Base-by-base conservation (phyloP, 2,113 vertebrate genomes). In the Gobius niger region DNA sequence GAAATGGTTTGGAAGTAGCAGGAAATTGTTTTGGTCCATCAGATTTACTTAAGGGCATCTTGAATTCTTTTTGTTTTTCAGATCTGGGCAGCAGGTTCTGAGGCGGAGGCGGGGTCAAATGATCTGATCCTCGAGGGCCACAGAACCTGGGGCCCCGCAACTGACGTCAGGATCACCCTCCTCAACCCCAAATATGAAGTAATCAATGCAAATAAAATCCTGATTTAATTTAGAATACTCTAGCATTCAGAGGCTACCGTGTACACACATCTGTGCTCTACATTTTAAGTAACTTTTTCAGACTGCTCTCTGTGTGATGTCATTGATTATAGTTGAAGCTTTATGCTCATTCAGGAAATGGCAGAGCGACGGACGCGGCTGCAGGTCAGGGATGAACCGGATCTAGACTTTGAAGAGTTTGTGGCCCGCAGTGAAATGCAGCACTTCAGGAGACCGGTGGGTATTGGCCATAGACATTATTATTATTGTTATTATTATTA, bases 31-130 rank as follows among this genome's bases (percentile, higher is more conserved):
- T 44, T 3, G 12, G 7, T n/a, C n/a, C 11, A 1, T 11, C 53
- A 16, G 57, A n/a, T 15, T 42, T 8, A 7, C 9, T 54, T 9
- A 24, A 19, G 3, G 4, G n/a, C 19, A 18, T 19, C 24, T 34
- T 34, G 24, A 34, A 34, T 16, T 71, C 10, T 0, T 41, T 6
- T 2, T 13, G 2, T 68, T 63, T 73, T 42, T 59, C 81, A 96
- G 95, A 91, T 96, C 75, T 96, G 95, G 95, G 90, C 92, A n/a
- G 89, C 91, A 63, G 90, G 80, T 9, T 82, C 91, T 61, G 91
- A 89, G 59, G 66, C 73, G 11, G 89, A 89, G 11, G 89, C 90
- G 8, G 85, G 84, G n/a, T 81, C 88, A 0, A 78, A 67, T 49
- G 93, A 95, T 70, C 82, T 95, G 65, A 63, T 96, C 1, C 92